Evolutionary conservation across 1,140 invertebrate species (phyloP), one percentile per base, ranked within the genome.

Genomic region (Capitella teleta): DNA sequence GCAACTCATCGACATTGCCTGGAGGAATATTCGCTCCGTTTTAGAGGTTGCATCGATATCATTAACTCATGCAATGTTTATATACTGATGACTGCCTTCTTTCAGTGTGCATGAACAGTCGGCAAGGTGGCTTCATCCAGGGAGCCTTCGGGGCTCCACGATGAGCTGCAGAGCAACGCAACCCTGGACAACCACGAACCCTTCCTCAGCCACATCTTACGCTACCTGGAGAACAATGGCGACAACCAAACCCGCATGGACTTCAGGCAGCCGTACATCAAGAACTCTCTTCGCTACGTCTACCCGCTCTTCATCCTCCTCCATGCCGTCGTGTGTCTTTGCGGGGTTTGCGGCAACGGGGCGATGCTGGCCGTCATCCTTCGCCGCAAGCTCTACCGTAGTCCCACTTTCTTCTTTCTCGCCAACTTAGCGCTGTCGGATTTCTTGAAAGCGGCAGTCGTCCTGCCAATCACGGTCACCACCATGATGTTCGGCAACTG

Each of bases 401-500:
- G 84, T 57, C 73, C 79, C 8, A 82, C 80, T 10, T 79, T 78
- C 62, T 76, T 78, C 40, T 82, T 81, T 61, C 67, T 85, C 24
- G 74, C 80, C 41, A 84, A 84, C 58, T 69, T 83, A 55, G 79
- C 79, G 0, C 61, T 84, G 16, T 79, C 81, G 44, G 81, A 84
- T 59, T 63, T 83, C 0, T 66, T 83, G 12, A 82, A 84, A 63
- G 82, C 81, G 59, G 57, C 79, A 6, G 61, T 82, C 46, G 80
- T 82, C 5, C 56, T 85, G 54, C 83, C 83, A 3, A 72, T 84
- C 1, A 78, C 81, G 1, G 57, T 85, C 43, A 77, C 80, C 49
- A 80, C 83, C 28, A 68, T 84, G 53, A 72, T 84, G 2, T 68
- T 85, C 28, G 77, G 82, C 56, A 84, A 85, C 62, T 85, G 82